Evolutionary conservation across 1,140 invertebrate species (phyloP).

Genomic region (Wasmannia auropunctata): DNA sequence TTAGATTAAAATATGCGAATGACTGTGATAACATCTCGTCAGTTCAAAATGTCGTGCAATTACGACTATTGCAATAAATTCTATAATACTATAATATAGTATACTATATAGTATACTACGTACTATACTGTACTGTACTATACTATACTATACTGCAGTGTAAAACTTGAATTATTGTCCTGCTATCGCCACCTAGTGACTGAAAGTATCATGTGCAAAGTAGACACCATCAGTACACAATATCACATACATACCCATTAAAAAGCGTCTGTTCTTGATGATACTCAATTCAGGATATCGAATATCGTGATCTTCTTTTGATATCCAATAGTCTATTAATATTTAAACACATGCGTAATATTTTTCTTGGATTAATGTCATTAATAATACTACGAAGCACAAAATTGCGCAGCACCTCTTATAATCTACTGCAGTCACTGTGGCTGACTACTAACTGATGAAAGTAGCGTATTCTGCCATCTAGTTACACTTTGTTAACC

Average conservation of each 20-base stretch:
- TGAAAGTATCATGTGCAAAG: background rate
- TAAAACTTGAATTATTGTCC: background rate
- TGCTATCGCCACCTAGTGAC: constrained; percentile 13
- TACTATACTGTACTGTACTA: background rate
- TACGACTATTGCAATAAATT: background rate
- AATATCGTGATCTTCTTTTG: background rate
- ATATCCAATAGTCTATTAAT: background rate
- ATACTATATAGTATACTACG: background rate
- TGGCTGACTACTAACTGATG: constrained; percentile 14
- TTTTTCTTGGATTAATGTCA: background rate
- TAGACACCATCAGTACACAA: constrained; percentile 26
- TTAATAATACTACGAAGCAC: background rate
- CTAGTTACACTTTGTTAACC: background rate
- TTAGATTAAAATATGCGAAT: background rate
- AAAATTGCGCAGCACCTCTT: background rate
- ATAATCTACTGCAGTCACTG: background rate
- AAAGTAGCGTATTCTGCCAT: constrained; percentile 1
- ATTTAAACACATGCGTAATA: background rate
- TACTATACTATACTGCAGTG: background rate
- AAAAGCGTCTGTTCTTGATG: background rate
- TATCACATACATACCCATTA: constrained; percentile 4
- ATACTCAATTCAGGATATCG: background rate
- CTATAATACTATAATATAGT: background rate
- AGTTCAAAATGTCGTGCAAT: background rate
- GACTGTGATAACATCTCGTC: background rate